A percentile compares a stretch with the other conserved stretches of the same genome.
Conservation (phyloP, 2,888 invertebrate genomes). For the Esperia sulphurella region DNA sequence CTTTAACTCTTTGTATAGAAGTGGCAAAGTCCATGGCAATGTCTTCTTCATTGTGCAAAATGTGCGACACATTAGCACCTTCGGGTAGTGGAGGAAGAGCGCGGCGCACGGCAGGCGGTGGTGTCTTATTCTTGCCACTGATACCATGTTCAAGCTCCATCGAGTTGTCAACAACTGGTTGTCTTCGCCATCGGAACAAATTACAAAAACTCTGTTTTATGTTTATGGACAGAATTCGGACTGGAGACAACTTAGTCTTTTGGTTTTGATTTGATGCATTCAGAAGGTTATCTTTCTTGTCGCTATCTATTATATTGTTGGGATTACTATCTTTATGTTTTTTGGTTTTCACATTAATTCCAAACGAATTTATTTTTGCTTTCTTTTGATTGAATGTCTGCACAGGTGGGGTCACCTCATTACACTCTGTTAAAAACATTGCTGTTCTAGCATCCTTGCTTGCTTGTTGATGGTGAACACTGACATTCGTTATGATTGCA, state of each 20-base stretch:
- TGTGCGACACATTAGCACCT: conserved; percentile 37
- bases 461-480: conserved; percentile 33
- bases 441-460: conserved; percentile 48
- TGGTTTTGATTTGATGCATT: conserved; percentile 31
- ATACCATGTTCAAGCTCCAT: conserved; percentile 44
- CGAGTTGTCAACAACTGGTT: conserved; percentile 37
- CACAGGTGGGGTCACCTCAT: conserved; percentile 43
- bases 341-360: conserved; percentile 79
- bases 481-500: conserved; percentile 66
- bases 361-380: conserved; percentile 75
- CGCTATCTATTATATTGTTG: conserved; percentile 50
- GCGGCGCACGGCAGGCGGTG: conserved; percentile 62
- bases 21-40: conserved; percentile 90
- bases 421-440: conserved; percentile 54
- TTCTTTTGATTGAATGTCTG: conserved; percentile 71
- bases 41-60: conserved; percentile 54
- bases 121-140: conserved; percentile 39
- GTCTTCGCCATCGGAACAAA: conserved; percentile 84
- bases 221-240: conserved; percentile 84
- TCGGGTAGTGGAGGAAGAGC: conserved; percentile 69
- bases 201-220: conserved; percentile 92
- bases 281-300: conserved; percentile 64
- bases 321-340: conserved; percentile 70
- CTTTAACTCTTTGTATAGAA: conserved; percentile 95
- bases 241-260: conserved; percentile 82